phyloP scores from a whole-genome alignment of 2,797 vertebrate genomes.

The Rhabdophis nuchalis region DNA sequence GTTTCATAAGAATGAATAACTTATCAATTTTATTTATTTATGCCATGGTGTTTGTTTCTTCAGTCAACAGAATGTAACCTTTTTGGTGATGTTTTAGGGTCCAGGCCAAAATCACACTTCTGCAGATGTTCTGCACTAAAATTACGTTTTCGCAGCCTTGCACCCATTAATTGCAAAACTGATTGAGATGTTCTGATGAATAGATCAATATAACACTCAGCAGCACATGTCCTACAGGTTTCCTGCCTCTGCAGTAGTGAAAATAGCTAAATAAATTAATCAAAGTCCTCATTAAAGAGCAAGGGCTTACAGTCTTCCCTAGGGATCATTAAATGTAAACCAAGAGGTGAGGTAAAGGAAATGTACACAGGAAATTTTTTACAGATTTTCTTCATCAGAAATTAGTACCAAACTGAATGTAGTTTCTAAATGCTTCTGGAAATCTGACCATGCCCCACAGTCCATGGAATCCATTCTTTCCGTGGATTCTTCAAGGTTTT shows the following conservation, averaged over 20 bases:
- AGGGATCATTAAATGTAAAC: slow-evolving; percentile 21
- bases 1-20: background rate
- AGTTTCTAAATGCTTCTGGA: background rate
- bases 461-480: background rate
- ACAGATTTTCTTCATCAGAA: slow-evolving; percentile 28
- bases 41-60: slow-evolving; percentile 22
- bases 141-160: slow-evolving; percentile 31
- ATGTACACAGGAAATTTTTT: slow-evolving; percentile 22
- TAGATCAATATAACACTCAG: slow-evolving; percentile 24
- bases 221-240: slow-evolving; percentile 32
- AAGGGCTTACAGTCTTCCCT: slow-evolving; percentile 7
- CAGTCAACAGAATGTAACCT: background rate
- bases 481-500: background rate
- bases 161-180: slow-evolving; percentile 34
- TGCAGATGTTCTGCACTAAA: slow-evolving; percentile 21
- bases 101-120: slow-evolving; percentile 16
- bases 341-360: slow-evolving; percentile 4
- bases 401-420: background rate
- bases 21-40: background rate
- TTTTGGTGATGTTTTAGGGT: rapidly evolving
- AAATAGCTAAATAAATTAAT: slow-evolving; percentile 38
- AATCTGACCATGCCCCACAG: background rate
- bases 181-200: background rate
- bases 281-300: slow-evolving; percentile 39
- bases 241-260: slow-evolving; percentile 37